Evolutionary conservation across 1,140 invertebrate species (phyloP).

Genomic region (Cotesia chilonis): DNA sequence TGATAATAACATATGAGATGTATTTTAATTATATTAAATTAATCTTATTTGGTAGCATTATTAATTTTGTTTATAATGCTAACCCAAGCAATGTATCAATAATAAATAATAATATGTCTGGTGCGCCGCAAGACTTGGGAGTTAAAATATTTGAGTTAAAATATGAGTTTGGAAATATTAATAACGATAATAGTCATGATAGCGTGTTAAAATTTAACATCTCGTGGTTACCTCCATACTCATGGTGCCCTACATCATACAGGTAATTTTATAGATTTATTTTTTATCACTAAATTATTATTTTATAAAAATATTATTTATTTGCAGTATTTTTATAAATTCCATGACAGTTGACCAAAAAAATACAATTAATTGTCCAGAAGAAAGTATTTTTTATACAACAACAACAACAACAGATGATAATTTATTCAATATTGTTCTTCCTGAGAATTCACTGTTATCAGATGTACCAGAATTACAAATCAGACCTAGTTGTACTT

Average conservation of each 20-base stretch:
- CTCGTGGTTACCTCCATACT: conserved; percentile 30
- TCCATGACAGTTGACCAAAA: conserved; percentile 21
- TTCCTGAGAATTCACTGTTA: conserved; percentile 50
- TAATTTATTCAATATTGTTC: conserved; percentile 40
- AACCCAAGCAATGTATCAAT: not conserved
- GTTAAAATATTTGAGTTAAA: conserved; percentile 37
- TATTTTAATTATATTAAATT: not conserved
- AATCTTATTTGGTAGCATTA: not conserved
- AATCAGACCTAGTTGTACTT: conserved; percentile 51
- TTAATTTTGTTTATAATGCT: not conserved
- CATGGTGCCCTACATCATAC: conserved; percentile 31
- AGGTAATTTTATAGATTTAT: conserved; percentile 25
- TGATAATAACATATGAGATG: conserved; percentile 18
- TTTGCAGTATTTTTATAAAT: conserved; percentile 36
- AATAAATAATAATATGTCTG: not conserved
- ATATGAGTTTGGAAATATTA: conserved; percentile 17
- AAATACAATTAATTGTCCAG: conserved; percentile 38
- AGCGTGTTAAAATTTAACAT: conserved; percentile 35
- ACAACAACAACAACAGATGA: conserved; percentile 39
- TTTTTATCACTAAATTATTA: not conserved
- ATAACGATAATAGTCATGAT: conserved; percentile 18
- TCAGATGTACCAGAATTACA: conserved; percentile 47
- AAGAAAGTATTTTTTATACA: conserved; percentile 46
- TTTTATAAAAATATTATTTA: not conserved
- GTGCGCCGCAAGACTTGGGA: conserved; percentile 19